Percentiles rank a stretch among this genome's conserved stretches.
phyloP scores from a whole-genome alignment of 2,888 invertebrate species.

The Apomyelois bistriatella region DNA sequence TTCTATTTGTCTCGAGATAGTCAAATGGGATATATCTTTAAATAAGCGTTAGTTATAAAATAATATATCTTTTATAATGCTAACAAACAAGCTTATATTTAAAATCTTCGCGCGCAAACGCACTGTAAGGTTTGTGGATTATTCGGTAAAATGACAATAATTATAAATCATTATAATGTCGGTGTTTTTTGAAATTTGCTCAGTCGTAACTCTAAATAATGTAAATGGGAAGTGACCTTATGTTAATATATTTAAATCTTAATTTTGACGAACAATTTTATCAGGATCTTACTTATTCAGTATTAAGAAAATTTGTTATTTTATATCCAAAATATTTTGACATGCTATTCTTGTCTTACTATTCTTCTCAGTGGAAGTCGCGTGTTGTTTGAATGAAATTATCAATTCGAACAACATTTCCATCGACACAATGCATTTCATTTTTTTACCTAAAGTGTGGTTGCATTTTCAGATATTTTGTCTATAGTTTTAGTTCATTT shows the following conservation, averaged over 20 bases:
- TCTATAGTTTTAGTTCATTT: conserved; percentile 17
- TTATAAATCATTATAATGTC: conserved; percentile 9
- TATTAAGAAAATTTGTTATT: conserved; percentile 4
- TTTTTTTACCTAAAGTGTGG: conserved; percentile 25
- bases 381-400: conserved; percentile 1
- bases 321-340: not conserved
- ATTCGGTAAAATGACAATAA: conserved; percentile 11
- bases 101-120: not conserved
- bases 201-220: conserved; percentile 26
- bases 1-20: not conserved
- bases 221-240: conserved; percentile 39
- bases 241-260: conserved; percentile 18
- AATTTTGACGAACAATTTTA: conserved; percentile 23
- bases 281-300: conserved; percentile 11
- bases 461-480: conserved; percentile 37
- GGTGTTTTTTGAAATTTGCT: conserved; percentile 21
- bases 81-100: conserved; percentile 5
- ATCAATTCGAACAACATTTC: conserved; percentile 32
- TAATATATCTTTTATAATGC: conserved; percentile 10
- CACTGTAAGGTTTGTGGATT: conserved; percentile 7
- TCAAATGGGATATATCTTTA: not conserved
- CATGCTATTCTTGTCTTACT: not conserved
- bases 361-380: not conserved
- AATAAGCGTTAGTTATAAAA: conserved; percentile 10
- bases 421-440: conserved; percentile 46